Evolutionary conservation across 2,888 invertebrate species (phyloP).

Genomic region (Acrobasis consociella): DNA sequence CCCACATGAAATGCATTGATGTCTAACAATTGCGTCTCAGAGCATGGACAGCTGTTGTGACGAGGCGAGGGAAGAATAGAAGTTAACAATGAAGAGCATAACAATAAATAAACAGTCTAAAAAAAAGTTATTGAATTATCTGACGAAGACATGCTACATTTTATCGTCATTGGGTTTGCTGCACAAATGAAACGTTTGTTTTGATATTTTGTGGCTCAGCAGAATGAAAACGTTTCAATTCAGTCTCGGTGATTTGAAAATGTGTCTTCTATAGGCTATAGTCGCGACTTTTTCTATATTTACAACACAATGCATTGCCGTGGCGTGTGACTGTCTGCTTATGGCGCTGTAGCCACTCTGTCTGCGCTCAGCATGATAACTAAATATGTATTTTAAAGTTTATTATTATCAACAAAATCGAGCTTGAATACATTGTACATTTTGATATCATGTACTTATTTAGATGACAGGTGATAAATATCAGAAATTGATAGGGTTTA

Average conservation of each 20-base stretch:
- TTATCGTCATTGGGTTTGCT: constrained; percentile 1
- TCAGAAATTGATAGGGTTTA: background rate
- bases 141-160: background rate
- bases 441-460: background rate
- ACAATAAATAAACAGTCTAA: constrained; percentile 1
- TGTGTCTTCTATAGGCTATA: constrained; percentile 6
- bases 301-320: constrained; percentile 10
- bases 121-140: constrained; percentile 9
- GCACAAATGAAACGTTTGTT: background rate
- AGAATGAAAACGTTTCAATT: constrained; percentile 8
- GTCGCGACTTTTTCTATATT: constrained; percentile 9
- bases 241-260: background rate
- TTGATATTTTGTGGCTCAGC: constrained; percentile 5
- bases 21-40: background rate
- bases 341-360: constrained; percentile 17
- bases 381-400: background rate
- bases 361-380: constrained; percentile 8
- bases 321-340: constrained; percentile 8
- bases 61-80: background rate
- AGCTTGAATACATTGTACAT: background rate
- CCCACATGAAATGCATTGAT: constrained; percentile 3
- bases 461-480: background rate
- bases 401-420: background rate
- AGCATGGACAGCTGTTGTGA: background rate
- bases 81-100: background rate